Evolutionary conservation across 2,888 invertebrate genomes (phyloP).

Genomic region (Mimachlamys varia): DNA sequence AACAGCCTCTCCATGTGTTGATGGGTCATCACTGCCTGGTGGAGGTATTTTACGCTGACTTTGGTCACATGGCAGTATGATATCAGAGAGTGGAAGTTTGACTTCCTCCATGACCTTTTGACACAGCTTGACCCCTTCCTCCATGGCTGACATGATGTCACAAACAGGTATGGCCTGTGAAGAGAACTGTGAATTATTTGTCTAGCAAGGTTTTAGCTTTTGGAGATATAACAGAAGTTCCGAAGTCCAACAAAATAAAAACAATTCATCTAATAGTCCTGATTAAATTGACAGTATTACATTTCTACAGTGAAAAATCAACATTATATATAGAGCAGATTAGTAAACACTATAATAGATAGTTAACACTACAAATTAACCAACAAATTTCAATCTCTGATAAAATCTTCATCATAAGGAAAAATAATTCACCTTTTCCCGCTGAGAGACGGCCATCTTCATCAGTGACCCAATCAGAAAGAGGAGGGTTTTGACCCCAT

Average conservation of each 20-base stretch:
- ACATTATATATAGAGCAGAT: background rate
- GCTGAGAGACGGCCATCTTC: constrained; percentile 23
- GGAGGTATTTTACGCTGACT: background rate
- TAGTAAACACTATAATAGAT: background rate
- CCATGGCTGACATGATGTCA: background rate
- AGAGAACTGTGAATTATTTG: background rate
- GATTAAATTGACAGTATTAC: background rate
- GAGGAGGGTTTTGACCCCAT: constrained; percentile 45
- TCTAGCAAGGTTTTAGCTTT: no score
- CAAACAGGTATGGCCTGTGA: background rate
- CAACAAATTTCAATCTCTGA: background rate
- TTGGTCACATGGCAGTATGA: background rate
- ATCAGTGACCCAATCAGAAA: constrained; percentile 43
- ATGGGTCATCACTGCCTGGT: background rate
- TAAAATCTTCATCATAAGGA: background rate
- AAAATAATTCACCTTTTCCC: constrained; percentile 24
- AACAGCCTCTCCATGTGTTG: background rate
- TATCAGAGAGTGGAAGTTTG: background rate
- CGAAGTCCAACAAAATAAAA: no score
- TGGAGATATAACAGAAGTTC: background rate
- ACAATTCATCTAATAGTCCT: no score
- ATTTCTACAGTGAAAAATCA: background rate
- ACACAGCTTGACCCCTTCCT: constrained; percentile 39
- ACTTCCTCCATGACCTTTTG: constrained; percentile 41
- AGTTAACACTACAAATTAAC: background rate